Evolutionary conservation across 2,113 vertebrate genomes (phyloP).

Genomic region (Anas platyrhynchos): DNA sequence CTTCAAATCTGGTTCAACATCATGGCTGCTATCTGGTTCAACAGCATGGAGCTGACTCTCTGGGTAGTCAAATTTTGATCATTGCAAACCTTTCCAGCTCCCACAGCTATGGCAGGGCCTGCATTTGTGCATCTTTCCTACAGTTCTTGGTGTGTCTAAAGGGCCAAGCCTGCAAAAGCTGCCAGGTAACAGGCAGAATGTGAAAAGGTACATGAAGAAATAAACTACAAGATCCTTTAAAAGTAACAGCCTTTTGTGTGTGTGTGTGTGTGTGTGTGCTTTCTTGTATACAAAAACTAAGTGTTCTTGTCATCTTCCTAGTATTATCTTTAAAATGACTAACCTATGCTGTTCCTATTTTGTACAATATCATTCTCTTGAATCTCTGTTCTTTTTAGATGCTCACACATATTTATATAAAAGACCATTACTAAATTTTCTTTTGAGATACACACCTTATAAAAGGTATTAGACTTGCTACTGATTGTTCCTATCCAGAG

Average conservation of each 20-base stretch:
- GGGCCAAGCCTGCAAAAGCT: not conserved
- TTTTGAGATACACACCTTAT: not conserved
- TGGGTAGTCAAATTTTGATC: not conserved
- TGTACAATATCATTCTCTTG: not conserved
- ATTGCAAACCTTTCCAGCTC: not conserved
- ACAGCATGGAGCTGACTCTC: not conserved
- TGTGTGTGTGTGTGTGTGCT: not conserved
- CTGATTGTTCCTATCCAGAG: not conserved
- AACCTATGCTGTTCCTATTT: not conserved
- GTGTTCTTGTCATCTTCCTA: not conserved
- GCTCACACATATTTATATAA: not conserved
- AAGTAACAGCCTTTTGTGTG: not conserved
- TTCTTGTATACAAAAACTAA: not conserved
- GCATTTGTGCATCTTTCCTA: not conserved
- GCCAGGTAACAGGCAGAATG: not conserved
- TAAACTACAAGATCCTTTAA: not conserved
- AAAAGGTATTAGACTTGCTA: not conserved
- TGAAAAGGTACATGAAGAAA: not conserved
- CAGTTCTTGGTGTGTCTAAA: not conserved
- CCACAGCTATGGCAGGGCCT: not conserved
- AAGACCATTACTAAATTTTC: not conserved
- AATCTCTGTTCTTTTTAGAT: not conserved
- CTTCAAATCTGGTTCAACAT: not conserved
- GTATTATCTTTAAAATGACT: not conserved
- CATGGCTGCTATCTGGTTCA: not conserved